Evolutionary conservation across 2,797 vertebrate genomes (phyloP).

Genomic region (Huso huso): DNA sequence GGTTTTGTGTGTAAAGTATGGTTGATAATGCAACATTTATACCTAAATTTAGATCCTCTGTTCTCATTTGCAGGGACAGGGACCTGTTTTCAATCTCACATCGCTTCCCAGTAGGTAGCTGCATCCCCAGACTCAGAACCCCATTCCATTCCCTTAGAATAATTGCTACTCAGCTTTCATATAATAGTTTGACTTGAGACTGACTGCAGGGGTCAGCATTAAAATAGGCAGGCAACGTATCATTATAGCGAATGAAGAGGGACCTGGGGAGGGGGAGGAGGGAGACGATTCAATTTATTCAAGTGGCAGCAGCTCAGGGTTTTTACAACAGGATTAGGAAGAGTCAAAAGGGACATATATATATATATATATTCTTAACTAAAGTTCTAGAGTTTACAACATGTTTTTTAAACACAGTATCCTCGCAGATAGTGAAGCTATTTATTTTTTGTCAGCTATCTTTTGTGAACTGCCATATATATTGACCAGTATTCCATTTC

Average conservation of each 20-base stretch:
- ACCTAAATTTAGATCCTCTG: background rate
- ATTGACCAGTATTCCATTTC: too few species aligned
- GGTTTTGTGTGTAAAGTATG: too few species aligned
- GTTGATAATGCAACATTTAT: background rate
- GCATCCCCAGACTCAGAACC: background rate
- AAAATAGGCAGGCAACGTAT: slow-evolving; percentile 20
- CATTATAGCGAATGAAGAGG: slow-evolving; percentile 18
- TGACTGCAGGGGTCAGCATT: slow-evolving; percentile 1
- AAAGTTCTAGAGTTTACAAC: too few species aligned
- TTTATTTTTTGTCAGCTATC: too few species aligned
- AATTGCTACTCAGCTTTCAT: slow-evolving; percentile 1
- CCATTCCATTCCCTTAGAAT: slow-evolving; percentile 1
- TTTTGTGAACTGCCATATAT: too few species aligned
- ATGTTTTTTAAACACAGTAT: too few species aligned
- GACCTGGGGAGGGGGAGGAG: slow-evolving; percentile 5
- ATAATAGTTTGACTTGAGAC: slow-evolving; percentile 2
- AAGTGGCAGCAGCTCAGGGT: slow-evolving; percentile 11
- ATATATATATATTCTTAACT: too few species aligned
- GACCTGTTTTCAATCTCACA: background rate
- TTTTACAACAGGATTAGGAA: background rate
- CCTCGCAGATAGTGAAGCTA: too few species aligned
- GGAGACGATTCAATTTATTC: slow-evolving; percentile 17
- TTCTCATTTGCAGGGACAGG: background rate
- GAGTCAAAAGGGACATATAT: background rate
- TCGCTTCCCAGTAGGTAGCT: slow-evolving; percentile 1